Percentiles rank a stretch among this genome's conserved stretches.
Evolutionary conservation across 2,888 invertebrate genomes (phyloP).

Genomic region (Caenorhabditis imperialis): DNA sequence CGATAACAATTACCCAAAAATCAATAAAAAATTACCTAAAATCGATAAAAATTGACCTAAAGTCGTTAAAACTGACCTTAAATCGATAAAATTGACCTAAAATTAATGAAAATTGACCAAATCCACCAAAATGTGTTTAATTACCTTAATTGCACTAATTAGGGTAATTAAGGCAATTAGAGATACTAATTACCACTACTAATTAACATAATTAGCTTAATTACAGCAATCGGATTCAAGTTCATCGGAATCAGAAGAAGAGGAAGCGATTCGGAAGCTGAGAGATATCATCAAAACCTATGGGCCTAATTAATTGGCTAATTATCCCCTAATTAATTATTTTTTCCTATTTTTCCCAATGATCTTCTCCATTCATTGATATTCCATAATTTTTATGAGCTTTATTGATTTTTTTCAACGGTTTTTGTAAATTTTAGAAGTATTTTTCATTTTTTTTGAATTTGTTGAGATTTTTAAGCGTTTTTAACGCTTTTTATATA

Average conservation of each 20-base stretch:
- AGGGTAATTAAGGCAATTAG: too few species aligned
- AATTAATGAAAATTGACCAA: neutral
- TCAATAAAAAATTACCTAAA: neutral
- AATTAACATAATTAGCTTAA: too few species aligned
- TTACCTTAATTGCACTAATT: neutral
- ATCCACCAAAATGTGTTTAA: neutral
- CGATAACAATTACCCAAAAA: neutral
- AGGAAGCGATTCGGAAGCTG: constrained; percentile 26
- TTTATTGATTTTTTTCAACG: neutral
- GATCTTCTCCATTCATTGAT: neutral
- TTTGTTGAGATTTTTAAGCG: neutral
- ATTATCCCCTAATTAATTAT: neutral
- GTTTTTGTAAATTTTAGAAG: neutral
- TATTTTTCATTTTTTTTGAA: constrained; percentile 2
- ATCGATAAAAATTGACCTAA: neutral
- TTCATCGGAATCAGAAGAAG: constrained; percentile 18
- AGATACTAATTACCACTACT: too few species aligned
- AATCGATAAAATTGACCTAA: neutral
- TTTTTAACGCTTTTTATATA: constrained; percentile 3
- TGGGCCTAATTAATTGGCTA: constrained; percentile 1
- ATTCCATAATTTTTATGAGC: too few species aligned
- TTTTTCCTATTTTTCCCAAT: neutral
- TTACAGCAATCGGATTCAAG: too few species aligned
- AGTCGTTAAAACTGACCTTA: neutral
- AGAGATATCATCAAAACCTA: constrained; percentile 17